Conservation (phyloP, 2,888 invertebrate genomes). For the Drosophila siamana region DNA sequence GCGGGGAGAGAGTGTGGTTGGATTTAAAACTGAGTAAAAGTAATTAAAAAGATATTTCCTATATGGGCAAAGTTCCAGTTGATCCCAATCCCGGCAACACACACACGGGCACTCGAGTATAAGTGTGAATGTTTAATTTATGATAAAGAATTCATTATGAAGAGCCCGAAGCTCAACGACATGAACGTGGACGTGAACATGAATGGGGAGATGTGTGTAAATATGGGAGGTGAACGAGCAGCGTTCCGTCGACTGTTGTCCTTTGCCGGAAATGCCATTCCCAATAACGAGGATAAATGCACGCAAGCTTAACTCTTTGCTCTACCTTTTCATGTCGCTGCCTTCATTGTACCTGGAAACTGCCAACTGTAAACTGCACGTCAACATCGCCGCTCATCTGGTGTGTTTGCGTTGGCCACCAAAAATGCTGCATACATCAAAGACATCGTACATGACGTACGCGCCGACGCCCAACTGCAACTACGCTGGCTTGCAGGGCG, state of each 20-base stretch:
- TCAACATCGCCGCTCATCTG: slow-evolving; percentile 30
- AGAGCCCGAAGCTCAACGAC: neutral
- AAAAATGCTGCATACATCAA: too few species aligned
- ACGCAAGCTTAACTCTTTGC: slow-evolving; percentile 55
- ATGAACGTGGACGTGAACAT: too few species aligned
- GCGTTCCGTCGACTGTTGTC: neutral
- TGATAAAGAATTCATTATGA: slow-evolving; percentile 17
- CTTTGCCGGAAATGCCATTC: slow-evolving; percentile 35
- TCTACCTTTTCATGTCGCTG: slow-evolving; percentile 65
- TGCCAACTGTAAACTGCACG: slow-evolving; percentile 26
- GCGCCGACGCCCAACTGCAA: slow-evolving; percentile 83
- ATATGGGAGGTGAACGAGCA: slow-evolving; percentile 2
- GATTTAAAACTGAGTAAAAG: slow-evolving; percentile 1
- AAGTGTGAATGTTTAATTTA: slow-evolving; percentile 23
- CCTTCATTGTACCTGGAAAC: slow-evolving; percentile 39
- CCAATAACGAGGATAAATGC: slow-evolving; percentile 59
- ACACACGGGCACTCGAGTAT: neutral
- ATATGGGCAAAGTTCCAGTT: slow-evolving; percentile 7
- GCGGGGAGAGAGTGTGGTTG: neutral
- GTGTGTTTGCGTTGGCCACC: slow-evolving; percentile 46
- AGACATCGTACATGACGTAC: slow-evolving; percentile 83
- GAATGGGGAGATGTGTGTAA: neutral
- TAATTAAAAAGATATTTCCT: slow-evolving; percentile 17
- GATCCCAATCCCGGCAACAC: slow-evolving; percentile 7
- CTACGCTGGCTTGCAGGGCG: slow-evolving; percentile 79